phyloP scores from a whole-genome alignment of 53 echinoderm and acorn worm species.

The Paelopatides confundens region DNA sequence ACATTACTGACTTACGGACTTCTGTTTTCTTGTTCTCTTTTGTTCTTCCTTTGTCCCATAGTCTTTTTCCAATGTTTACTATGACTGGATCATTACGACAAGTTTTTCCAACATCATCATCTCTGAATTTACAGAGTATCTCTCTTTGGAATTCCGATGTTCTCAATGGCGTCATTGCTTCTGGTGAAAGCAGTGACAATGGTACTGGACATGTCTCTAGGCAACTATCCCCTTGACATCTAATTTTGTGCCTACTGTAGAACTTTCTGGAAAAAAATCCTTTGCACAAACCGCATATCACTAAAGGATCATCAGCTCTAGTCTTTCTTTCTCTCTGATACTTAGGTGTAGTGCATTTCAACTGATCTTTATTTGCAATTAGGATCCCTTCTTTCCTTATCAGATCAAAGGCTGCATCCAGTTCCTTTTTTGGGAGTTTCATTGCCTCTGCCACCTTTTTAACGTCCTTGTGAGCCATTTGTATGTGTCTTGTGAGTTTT shows the following conservation, averaged over 20 bases:
- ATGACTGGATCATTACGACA: slow-evolving; percentile 60
- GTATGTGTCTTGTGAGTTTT: slow-evolving; percentile 71
- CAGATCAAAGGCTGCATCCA: slow-evolving; percentile 24
- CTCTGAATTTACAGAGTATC: slow-evolving; percentile 44
- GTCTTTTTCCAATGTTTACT: slow-evolving; percentile 57
- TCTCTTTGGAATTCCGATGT: slow-evolving; percentile 36
- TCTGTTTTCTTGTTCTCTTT: slow-evolving; percentile 64
- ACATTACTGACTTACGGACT: slow-evolving; percentile 69
- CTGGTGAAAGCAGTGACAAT: slow-evolving; percentile 5
- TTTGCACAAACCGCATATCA: slow-evolving; percentile 62
- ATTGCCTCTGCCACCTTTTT: slow-evolving; percentile 55
- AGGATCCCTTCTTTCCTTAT: slow-evolving; percentile 60
- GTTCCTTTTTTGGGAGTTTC: slow-evolving; percentile 71
- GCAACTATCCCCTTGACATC: slow-evolving; percentile 53
- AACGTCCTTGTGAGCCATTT: slow-evolving; percentile 51
- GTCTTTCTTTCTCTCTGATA: slow-evolving; percentile 53
- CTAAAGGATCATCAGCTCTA: slow-evolving; percentile 25
- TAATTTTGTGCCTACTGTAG: slow-evolving; percentile 45
- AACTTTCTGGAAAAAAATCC: slow-evolving; percentile 59
- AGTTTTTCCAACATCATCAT: slow-evolving; percentile 47
- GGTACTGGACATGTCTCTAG: slow-evolving; percentile 62
- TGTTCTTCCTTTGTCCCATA: slow-evolving; percentile 62
- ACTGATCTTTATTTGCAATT: slow-evolving; percentile 45
- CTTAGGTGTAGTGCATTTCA: slow-evolving; percentile 30
- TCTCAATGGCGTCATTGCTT: neutral